Base-by-base conservation (phyloP, 1,140 invertebrate species). In the Drosophila setifemur region DNA sequence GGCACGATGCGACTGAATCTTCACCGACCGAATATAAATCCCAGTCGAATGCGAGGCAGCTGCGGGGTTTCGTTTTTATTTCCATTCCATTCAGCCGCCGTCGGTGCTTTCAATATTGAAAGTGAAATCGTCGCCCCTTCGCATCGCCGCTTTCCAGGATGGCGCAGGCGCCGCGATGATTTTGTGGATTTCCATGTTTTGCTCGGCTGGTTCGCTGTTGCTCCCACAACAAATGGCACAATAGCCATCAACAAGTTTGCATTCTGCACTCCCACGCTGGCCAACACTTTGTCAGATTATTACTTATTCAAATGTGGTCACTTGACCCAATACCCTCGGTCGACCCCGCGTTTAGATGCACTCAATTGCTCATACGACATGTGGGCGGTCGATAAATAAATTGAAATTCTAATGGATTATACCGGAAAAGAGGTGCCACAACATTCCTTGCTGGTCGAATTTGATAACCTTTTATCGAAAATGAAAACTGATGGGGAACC, bases 101-200 rank as follows among this genome's bases (percentile, higher is more conserved):
- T 33, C 52, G 57, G 29, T 39, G 55, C 81, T 74, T 85, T 85
- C 81, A 85, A 85, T 79, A 85, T 83, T 83, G 78, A 83, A 83
- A 35, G 39, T 43, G 35, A 21, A 40, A 45, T 35, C 6, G 12
- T 8, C 23, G 33, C 33, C 16, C 28, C 26, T 19, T 50, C 9
- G 19, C n/a, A n/a, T 42, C 33, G 28, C 31, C 52, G 21, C 18
- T 33, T 83, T 83, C 78, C 73, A 85, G 72, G 73, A 63, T 68
- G 33, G 43, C 81, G 74, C 54, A 83, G 58, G 79, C 79, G 78
- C 64, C 29, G 11, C 58, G 4, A 9, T 4, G 11, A 25, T 40
- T 12, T 55, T 73, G 25, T 11, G 14, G 43, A 25, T 52, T 64
- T 33, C 31, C 40, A 42, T 83, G 79, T 85, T 83, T 83, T 83